These are phyloP conservation scores for Eleutherodactylus coqui DNA, from an alignment of 2,797 vertebrate genomes.

Conservation along the genomic window DNA sequence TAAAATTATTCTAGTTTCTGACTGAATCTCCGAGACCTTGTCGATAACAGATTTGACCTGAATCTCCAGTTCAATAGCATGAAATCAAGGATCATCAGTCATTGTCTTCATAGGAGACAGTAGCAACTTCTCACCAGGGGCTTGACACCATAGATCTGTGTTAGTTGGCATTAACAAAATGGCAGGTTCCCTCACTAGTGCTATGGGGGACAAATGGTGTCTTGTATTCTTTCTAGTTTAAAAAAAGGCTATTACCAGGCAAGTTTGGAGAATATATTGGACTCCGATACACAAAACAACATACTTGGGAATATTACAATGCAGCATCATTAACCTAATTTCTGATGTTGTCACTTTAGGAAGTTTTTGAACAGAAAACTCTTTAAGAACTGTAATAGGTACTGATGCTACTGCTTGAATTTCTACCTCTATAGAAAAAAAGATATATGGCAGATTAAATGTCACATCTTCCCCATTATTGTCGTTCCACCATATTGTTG, in stretches of 20 bases:
- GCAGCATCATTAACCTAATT: not conserved
- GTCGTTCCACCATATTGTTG: not conserved
- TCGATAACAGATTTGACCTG: not conserved
- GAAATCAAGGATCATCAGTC: not conserved
- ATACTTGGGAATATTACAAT: not conserved
- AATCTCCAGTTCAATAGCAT: not conserved
- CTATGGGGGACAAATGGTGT: not conserved
- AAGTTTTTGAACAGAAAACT: not conserved
- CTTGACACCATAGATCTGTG: not conserved
- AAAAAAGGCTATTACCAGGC: not conserved
- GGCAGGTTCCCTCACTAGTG: not conserved
- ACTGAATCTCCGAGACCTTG: not conserved
- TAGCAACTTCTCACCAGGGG: not conserved
- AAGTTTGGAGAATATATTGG: not conserved
- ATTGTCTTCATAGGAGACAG: constrained; percentile 41
- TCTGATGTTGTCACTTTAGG: not conserved
- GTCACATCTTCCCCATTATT: not conserved
- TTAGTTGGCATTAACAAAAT: not conserved
- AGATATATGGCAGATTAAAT: not conserved
- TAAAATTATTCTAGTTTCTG: not conserved
- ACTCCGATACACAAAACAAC: not conserved
- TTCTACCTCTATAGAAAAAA: not conserved
- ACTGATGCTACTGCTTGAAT: not conserved
- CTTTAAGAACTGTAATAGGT: not conserved
- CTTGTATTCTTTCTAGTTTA: not conserved